Conservation (phyloP, 2,888 invertebrate genomes). For the Escarpia spicata region DNA sequence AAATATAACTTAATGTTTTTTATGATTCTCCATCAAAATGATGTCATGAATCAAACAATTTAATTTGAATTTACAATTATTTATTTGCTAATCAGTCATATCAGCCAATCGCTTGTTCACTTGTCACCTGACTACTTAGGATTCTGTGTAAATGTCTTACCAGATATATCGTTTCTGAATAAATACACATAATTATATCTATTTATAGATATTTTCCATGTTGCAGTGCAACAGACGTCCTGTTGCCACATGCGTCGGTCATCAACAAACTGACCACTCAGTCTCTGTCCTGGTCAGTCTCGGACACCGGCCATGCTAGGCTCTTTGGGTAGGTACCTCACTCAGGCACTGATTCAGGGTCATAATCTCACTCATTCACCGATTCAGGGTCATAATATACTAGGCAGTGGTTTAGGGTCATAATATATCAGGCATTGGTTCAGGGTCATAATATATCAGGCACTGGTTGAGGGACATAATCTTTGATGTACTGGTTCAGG, state of each 20-base stretch:
- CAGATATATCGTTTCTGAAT: background rate
- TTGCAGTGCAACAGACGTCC: background rate
- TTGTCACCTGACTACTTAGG: background rate
- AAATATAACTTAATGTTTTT: too few relatives aligned
- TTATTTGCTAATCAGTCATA: too few relatives aligned
- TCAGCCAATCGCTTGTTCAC: background rate
- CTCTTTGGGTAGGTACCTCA: background rate
- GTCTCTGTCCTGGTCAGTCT: background rate
- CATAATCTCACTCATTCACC: background rate
- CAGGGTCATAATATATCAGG: too few relatives aligned
- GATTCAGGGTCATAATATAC: background rate
- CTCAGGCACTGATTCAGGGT: background rate
- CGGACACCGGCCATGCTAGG: background rate
- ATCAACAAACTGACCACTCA: constrained; percentile 4
- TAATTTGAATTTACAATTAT: too few relatives aligned
- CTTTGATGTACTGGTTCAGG: too few relatives aligned
- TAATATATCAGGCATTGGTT: too few relatives aligned
- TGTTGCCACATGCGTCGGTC: background rate
- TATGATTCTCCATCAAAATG: too few relatives aligned
- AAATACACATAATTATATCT: background rate
- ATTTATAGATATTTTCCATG: background rate
- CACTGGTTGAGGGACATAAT: too few relatives aligned
- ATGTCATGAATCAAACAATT: too few relatives aligned
- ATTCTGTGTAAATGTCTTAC: background rate
- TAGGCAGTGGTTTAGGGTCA: background rate